phyloP scores from a whole-genome alignment of 2,113 vertebrate species.

The Leptocoma aspasia region DNA sequence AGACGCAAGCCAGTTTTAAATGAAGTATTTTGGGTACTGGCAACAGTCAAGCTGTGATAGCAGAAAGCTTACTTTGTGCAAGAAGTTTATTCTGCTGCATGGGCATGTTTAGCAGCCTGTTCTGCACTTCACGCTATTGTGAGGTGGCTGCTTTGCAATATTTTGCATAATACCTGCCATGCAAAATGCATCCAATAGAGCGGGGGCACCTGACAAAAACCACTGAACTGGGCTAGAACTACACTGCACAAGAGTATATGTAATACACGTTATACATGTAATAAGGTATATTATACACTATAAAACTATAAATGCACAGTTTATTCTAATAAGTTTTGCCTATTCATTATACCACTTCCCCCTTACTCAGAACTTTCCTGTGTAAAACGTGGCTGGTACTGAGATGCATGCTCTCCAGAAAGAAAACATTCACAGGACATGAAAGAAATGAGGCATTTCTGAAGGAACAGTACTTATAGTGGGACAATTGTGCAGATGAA shows the following conservation, averaged over 20 bases:
- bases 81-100: conserved; percentile 47
- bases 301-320: background rate
- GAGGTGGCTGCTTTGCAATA: background rate
- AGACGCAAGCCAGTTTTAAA: conserved; percentile 4
- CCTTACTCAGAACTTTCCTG: background rate
- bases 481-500: background rate
- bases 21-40: conserved; percentile 46
- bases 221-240: background rate
- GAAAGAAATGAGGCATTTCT: background rate
- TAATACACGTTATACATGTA: background rate
- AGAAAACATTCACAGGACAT: background rate
- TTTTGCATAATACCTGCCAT: conserved; percentile 16
- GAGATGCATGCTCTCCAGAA: background rate
- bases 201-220: background rate
- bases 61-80: background rate
- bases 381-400: background rate
- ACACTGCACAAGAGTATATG: background rate
- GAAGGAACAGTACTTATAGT: background rate
- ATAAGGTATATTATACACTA: background rate
- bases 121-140: background rate
- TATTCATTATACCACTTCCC: background rate
- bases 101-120: conserved; percentile 29
- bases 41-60: conserved; percentile 46
- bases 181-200: background rate
- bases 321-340: background rate